phyloP scores from a whole-genome alignment of 1,140 invertebrate species.

The Hylaeus anthracinus region DNA sequence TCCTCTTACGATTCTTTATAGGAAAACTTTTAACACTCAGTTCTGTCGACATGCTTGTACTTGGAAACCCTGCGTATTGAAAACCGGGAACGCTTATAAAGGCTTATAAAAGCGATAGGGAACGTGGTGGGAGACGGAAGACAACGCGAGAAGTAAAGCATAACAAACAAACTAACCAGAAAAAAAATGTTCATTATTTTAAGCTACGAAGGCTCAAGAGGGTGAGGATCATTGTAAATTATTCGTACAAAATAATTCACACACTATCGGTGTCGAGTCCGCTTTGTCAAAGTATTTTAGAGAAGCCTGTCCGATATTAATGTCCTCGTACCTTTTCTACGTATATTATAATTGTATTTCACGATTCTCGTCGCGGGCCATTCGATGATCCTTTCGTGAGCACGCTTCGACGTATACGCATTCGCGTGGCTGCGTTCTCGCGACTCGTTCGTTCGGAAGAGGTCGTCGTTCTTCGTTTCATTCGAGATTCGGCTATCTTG shows the following conservation, averaged over 20 bases:
- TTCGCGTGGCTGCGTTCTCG: slow-evolving; percentile 35
- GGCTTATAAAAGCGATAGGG: background rate
- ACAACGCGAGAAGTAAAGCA: background rate
- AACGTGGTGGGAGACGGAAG: background rate
- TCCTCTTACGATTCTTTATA: too few species aligned
- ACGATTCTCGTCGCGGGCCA: slow-evolving; percentile 61
- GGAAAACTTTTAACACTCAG: too few species aligned
- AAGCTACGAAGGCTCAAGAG: slow-evolving; percentile 66
- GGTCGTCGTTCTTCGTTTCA: slow-evolving; percentile 51
- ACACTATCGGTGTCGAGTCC: slow-evolving; percentile 66
- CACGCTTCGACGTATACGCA: slow-evolving; percentile 36
- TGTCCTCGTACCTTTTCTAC: slow-evolving; percentile 64
- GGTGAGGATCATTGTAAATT: slow-evolving; percentile 67
- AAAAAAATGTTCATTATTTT: slow-evolving; percentile 67
- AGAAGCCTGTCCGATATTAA: slow-evolving; percentile 64
- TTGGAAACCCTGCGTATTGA: too few species aligned
- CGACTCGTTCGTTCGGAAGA: slow-evolving; percentile 48
- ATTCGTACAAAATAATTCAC: slow-evolving; percentile 69
- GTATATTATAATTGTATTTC: slow-evolving; percentile 62
- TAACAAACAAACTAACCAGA: slow-evolving; percentile 17
- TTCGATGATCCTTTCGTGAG: slow-evolving; percentile 52
- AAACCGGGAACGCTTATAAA: background rate
- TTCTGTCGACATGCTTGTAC: too few species aligned
- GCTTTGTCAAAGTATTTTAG: slow-evolving; percentile 68
- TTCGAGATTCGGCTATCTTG: slow-evolving; percentile 37